Evolutionary conservation across 2,888 invertebrate genomes (phyloP).

Genomic region (Lasioglossum lativentre): DNA sequence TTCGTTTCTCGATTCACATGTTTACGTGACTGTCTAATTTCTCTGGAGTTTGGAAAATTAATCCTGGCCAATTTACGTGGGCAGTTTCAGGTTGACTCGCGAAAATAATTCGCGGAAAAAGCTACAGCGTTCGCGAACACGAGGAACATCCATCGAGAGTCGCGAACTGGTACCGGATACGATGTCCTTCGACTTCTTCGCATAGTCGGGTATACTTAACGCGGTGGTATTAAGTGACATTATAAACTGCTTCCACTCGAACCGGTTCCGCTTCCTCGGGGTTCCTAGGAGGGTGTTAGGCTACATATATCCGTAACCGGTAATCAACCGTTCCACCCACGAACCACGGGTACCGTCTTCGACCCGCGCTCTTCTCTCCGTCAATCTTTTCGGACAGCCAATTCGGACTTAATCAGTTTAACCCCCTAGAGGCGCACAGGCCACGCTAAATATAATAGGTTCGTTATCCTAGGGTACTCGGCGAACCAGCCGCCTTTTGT

Average conservation of each 20-base stretch:
- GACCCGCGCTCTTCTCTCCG: constrained; percentile 5
- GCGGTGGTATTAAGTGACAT: constrained; percentile 71
- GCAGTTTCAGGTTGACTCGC: constrained; percentile 45
- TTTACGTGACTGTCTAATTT: not conserved
- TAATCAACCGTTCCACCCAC: constrained; percentile 29
- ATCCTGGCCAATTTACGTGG: constrained; percentile 43
- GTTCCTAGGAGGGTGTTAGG: not conserved
- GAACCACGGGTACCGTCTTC: not conserved
- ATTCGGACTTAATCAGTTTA: constrained; percentile 14
- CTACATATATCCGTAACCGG: constrained; percentile 6
- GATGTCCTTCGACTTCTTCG: constrained; percentile 36
- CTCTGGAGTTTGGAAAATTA: not conserved
- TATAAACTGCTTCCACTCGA: constrained; percentile 68
- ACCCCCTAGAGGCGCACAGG: not conserved
- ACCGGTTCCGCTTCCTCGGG: constrained; percentile 31
- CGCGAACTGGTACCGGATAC: constrained; percentile 18
- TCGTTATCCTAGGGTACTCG: not conserved
- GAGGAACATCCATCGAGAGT: constrained; percentile 53
- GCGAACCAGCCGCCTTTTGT: not conserved
- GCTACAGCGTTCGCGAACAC: not conserved
- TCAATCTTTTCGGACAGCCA: constrained; percentile 13
- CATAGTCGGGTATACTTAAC: constrained; percentile 43
- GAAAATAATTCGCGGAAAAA: constrained; percentile 11
- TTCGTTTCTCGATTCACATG: not conserved
- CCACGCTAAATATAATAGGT: not conserved